A percentile compares a stretch with the other conserved stretches of the same genome.
phyloP scores from a whole-genome alignment of 2,888 invertebrate genomes.

The Catocala sponsa region DNA sequence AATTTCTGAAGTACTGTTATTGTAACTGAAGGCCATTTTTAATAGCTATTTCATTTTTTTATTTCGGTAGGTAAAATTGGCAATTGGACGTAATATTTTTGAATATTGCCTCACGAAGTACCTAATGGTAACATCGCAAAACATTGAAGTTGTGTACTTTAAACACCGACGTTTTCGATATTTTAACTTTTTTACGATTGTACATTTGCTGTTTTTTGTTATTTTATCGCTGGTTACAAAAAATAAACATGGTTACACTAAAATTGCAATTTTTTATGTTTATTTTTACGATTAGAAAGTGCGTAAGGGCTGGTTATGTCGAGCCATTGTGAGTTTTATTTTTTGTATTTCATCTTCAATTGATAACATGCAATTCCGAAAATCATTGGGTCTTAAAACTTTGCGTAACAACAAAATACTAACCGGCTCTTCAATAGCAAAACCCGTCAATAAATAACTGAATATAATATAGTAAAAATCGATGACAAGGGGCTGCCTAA shows the following conservation, averaged over 20 bases:
- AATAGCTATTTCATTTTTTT: not conserved
- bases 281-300: constrained; percentile 68
- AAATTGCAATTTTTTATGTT: constrained; percentile 57
- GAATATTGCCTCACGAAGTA: constrained; percentile 8
- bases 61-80: not conserved
- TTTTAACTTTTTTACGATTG: constrained; percentile 28
- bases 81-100: constrained; percentile 9
- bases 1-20: too few species aligned
- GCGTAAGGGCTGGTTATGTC: constrained; percentile 22
- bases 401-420: not conserved
- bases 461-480: too few species aligned
- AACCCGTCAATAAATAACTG: too few species aligned
- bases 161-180: constrained; percentile 8
- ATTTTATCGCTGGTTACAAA: constrained; percentile 37
- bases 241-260: constrained; percentile 38
- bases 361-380: not conserved
- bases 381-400: not conserved
- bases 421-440: too few species aligned
- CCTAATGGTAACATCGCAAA: constrained; percentile 30
- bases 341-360: too few species aligned
- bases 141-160: constrained; percentile 4
- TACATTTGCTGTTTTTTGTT: constrained; percentile 16
- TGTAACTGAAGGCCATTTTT: too few species aligned
- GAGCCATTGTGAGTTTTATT: too few species aligned
- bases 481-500: too few species aligned